These are phyloP conservation scores for Tachysurus fulvidraco DNA, from an alignment of 2,113 vertebrate genomes.

Conservation along the genomic window DNA sequence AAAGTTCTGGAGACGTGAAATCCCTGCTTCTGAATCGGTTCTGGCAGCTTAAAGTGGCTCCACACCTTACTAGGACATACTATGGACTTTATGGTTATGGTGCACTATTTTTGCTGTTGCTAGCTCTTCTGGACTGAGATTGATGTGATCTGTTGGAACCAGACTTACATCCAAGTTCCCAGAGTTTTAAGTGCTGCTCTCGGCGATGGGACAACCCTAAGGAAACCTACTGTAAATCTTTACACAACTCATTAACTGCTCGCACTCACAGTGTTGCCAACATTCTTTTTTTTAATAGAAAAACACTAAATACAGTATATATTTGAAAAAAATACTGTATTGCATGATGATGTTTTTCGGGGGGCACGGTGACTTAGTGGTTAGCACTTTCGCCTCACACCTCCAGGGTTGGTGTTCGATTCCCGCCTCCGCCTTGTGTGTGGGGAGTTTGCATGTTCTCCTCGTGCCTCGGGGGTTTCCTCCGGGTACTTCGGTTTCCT, in stretches of 20 bases:
- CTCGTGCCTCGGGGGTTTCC: too few relatives aligned
- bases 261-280: background rate
- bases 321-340: too few relatives aligned
- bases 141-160: background rate
- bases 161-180: background rate
- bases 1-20: background rate
- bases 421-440: too few relatives aligned
- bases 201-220: background rate
- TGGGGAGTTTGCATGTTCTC: too few relatives aligned
- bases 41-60: background rate
- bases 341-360: too few relatives aligned
- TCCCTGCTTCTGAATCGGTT: background rate
- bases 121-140: constrained; percentile 9
- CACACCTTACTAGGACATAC: background rate
- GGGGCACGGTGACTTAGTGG: too few relatives aligned
- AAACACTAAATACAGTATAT: too few relatives aligned
- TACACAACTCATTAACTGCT: background rate
- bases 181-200: background rate
- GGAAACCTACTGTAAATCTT: background rate
- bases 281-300: too few relatives aligned
- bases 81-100: constrained; percentile 6
- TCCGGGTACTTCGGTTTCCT: too few relatives aligned
- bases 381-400: too few relatives aligned
- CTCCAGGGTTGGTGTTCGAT: too few relatives aligned
- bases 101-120: background rate